These are phyloP conservation scores for Phaethon lepturus DNA, from an alignment of 2,113 vertebrate species.

Conservation along the genomic window DNA sequence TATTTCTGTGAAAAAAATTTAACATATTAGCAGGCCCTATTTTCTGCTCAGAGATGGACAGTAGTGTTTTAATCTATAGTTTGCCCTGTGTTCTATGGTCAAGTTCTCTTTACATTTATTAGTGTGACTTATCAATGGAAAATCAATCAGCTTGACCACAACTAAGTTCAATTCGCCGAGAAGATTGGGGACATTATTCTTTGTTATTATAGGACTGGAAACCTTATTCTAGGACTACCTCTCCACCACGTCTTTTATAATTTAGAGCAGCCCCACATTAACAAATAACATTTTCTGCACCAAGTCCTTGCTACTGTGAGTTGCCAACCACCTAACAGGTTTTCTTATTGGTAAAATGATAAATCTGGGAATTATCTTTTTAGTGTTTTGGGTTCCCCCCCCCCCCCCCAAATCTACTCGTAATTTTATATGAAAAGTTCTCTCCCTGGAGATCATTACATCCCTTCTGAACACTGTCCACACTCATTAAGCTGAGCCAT, in stretches of 20 bases:
- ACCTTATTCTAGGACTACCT: background rate
- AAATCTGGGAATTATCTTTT: background rate
- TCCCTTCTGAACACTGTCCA: background rate
- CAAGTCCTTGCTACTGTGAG: background rate
- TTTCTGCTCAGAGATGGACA: background rate
- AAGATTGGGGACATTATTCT: background rate
- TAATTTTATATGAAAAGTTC: background rate
- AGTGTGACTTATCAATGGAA: background rate
- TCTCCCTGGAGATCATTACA: background rate
- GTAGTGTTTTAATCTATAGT: background rate
- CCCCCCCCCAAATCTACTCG: background rate
- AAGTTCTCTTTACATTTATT: background rate
- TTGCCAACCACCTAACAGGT: background rate
- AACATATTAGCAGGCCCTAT: background rate
- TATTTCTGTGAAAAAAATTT: background rate
- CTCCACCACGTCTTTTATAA: background rate
- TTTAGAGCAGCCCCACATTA: background rate
- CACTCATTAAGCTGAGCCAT: background rate
- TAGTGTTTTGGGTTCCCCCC: accelerated
- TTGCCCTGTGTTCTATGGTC: background rate
- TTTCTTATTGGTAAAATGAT: background rate
- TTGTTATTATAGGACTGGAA: background rate
- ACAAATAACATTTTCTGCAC: background rate
- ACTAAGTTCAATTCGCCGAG: background rate
- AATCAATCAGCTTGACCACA: background rate